These are phyloP conservation scores for Larimichthys polyactis DNA, from an alignment of 2,113 vertebrate genomes.

Conservation along the genomic window DNA sequence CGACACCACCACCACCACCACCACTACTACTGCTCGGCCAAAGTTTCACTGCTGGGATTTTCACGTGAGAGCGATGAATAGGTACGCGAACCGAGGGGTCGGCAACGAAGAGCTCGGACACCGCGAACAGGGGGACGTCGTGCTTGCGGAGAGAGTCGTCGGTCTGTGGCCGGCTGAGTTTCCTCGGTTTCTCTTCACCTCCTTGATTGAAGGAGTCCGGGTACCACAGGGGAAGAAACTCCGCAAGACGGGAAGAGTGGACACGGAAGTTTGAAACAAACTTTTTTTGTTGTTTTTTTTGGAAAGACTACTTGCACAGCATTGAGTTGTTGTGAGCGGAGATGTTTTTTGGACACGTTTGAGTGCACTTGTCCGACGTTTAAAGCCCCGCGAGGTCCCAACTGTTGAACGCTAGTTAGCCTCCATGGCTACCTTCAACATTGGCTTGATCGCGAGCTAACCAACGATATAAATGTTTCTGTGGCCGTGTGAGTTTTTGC, in stretches of 20 bases:
- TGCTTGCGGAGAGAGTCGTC: slow-evolving; percentile 38
- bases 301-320: slow-evolving; percentile 29
- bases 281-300: neutral
- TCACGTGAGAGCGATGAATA: slow-evolving; percentile 67
- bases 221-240: slow-evolving; percentile 71
- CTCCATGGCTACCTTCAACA: slow-evolving; percentile 71
- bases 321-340: neutral
- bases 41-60: slow-evolving; percentile 73
- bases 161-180: slow-evolving; percentile 48
- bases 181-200: slow-evolving; percentile 63
- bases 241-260: slow-evolving; percentile 66
- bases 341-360: slow-evolving; percentile 37
- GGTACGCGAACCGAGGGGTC: slow-evolving; percentile 21
- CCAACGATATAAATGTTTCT: slow-evolving; percentile 37
- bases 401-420: slow-evolving; percentile 76
- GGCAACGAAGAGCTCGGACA: slow-evolving; percentile 50
- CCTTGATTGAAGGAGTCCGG: slow-evolving; percentile 75
- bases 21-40: slow-evolving; percentile 58
- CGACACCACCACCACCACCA: no score
- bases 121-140: slow-evolving; percentile 34
- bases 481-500: slow-evolving; percentile 52
- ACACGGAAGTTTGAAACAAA: slow-evolving; percentile 80
- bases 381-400: slow-evolving; percentile 40
- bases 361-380: slow-evolving; percentile 44
- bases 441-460: slow-evolving; percentile 60